phyloP scores from a whole-genome alignment of 2,888 invertebrate genomes.

The Unio delphinus region DNA sequence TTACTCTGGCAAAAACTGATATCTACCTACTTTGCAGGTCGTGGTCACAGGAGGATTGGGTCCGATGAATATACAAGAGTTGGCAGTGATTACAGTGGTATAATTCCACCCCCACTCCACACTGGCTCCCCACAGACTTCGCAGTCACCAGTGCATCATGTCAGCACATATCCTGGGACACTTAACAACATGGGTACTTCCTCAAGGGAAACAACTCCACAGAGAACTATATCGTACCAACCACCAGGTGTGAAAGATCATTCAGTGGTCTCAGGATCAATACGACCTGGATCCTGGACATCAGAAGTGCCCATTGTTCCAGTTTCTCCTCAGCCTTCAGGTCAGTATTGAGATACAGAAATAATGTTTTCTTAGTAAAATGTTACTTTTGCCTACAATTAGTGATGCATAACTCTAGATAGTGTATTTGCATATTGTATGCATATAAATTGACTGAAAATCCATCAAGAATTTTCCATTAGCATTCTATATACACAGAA shows the following conservation, averaged over 20 bases:
- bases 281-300: constrained; percentile 41
- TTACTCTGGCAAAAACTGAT: too few relatives aligned
- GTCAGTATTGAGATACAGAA: too few relatives aligned
- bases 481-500: too few relatives aligned
- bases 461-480: too few relatives aligned
- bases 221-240: constrained; percentile 53
- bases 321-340: too few relatives aligned
- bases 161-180: constrained; percentile 56
- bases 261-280: constrained; percentile 6
- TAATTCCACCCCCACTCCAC: constrained; percentile 13
- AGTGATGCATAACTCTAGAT: too few relatives aligned
- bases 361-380: too few relatives aligned
- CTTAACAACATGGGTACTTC: constrained; percentile 5
- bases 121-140: constrained; percentile 22
- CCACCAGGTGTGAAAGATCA: constrained; percentile 27
- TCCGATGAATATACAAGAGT: constrained; percentile 51
- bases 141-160: constrained; percentile 43
- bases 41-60: constrained; percentile 47
- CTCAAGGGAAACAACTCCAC: constrained; percentile 39
- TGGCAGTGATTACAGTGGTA: constrained; percentile 12
- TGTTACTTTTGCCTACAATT: too few relatives aligned
- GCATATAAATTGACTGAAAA: too few relatives aligned
- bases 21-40: constrained; percentile 26
- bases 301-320: constrained; percentile 34
- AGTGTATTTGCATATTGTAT: too few relatives aligned